These are phyloP conservation scores for Spea hammondii DNA, from an alignment of 2,797 vertebrate genomes.

Conservation along the genomic window DNA sequence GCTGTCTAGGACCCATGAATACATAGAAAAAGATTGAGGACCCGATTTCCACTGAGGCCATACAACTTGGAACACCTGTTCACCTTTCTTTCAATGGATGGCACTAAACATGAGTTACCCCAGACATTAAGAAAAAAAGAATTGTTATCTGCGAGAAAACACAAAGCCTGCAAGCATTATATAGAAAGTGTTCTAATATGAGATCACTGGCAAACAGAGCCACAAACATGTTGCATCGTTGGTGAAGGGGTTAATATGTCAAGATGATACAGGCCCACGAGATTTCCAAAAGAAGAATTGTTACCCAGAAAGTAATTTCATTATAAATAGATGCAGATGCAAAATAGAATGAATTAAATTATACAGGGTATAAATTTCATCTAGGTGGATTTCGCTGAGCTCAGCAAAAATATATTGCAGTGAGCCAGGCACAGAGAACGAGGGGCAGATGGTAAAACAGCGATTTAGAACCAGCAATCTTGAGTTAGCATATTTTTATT, in stretches of 20 bases:
- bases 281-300: conserved; percentile 45
- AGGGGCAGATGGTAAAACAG: conserved; percentile 53
- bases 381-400: conserved; percentile 46
- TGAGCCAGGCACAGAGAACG: conserved; percentile 40
- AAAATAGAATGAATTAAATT: conserved; percentile 50
- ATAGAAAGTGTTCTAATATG: neutral
- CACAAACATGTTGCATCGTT: neutral
- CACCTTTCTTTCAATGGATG: too few relatives aligned
- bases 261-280: conserved; percentile 24
- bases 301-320: conserved; percentile 53
- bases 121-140: too few relatives aligned
- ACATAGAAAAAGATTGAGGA: too few relatives aligned
- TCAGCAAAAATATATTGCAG: conserved; percentile 51
- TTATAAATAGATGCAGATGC: conserved; percentile 52
- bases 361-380: conserved; percentile 52
- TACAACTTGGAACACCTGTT: too few relatives aligned
- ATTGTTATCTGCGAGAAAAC: too few relatives aligned
- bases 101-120: too few relatives aligned
- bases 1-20: too few relatives aligned
- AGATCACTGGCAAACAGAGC: neutral
- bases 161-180: too few relatives aligned
- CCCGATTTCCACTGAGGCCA: too few relatives aligned
- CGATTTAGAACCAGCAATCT: conserved; percentile 53
- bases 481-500: conserved; percentile 54
- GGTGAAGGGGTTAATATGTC: conserved; percentile 41